Evolutionary conservation across 2,797 vertebrate genomes (phyloP).

Genomic region (Acridotheres tristis): DNA sequence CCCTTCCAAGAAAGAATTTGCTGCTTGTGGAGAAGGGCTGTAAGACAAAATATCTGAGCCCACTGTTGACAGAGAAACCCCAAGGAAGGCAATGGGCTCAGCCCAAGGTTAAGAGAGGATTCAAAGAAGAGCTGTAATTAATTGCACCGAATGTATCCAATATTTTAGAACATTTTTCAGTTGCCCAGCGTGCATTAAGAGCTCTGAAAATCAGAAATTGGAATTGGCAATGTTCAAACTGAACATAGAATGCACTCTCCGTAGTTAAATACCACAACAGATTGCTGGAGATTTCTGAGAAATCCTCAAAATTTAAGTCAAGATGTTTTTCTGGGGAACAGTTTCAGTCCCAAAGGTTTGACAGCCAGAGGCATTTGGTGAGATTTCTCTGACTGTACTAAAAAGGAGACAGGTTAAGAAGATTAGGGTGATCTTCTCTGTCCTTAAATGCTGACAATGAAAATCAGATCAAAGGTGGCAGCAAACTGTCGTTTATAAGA

Average conservation of each 20-base stretch:
- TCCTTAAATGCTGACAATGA: background rate
- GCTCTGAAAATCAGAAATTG: background rate
- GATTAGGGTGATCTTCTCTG: background rate
- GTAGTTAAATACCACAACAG: background rate
- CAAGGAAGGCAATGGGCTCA: background rate
- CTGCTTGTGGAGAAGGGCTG: background rate
- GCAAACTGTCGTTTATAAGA: background rate
- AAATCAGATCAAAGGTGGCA: background rate
- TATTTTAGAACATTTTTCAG: background rate
- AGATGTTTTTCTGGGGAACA: background rate
- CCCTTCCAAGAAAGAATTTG: background rate
- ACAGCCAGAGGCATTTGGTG: background rate
- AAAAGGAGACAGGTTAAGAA: background rate
- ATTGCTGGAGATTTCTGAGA: background rate
- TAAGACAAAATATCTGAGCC: fast-evolving
- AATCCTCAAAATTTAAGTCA: background rate
- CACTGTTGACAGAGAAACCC: background rate
- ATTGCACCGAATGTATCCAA: background rate
- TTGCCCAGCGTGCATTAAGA: background rate
- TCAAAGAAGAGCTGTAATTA: background rate
- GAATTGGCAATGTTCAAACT: background rate
- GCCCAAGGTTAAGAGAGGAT: background rate
- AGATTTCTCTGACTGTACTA: background rate
- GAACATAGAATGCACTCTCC: background rate
- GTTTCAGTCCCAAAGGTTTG: background rate